Evolutionary conservation across 2,888 invertebrate genomes (phyloP), one percentile per base, ranked within the genome.

Genomic region (Eupithecia subumbrata): DNA sequence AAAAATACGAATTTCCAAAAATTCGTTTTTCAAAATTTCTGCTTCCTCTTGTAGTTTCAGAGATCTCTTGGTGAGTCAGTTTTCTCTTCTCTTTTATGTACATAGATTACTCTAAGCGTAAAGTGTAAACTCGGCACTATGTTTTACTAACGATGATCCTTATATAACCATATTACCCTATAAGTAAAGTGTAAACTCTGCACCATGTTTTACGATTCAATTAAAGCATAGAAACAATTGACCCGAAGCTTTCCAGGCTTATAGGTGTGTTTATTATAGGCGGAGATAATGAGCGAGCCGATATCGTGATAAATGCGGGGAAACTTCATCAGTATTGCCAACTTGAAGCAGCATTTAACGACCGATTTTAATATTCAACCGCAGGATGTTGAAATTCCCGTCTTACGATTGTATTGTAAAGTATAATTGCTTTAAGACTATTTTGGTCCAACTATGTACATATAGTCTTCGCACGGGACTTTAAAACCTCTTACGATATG

Each of bases 251-350:
- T 43, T 68, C 68, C 43, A n/a, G 9, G 43, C n/a, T 67, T 43
- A 14, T 40, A 68, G 68, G 68, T 68, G 68, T 68, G 68, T 68
- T 68, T 68, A 22, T 72, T 30, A 64, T 56, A 30, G 52, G 34
- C 16, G 22, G 37, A 52, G 71, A 66, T 78, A 72, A 76, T 72
- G 37, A 76, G 22, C 30, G 37, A 69, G 60, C 22, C 64, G 63
- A 76, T 73, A 60, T 73, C 60, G 52, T 73, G 71, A 75, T 74
- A 74, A 76, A 76, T 74, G 74, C 34, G 45, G 40, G 72, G 74
- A 76, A 72, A 66, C 66, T 72, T 34, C 73, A 69, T 74, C 22
- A 43, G 68, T 43, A 25, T 68, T 45, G 68, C 68, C 68, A 68
- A 16, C 68, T 45, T 40, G 12, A 12, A 67, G n/a, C 40, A 12